Evolutionary conservation across 1,140 invertebrate species (phyloP), one percentile per base, ranked within the genome.

Genomic region (Maniola jurtina): DNA sequence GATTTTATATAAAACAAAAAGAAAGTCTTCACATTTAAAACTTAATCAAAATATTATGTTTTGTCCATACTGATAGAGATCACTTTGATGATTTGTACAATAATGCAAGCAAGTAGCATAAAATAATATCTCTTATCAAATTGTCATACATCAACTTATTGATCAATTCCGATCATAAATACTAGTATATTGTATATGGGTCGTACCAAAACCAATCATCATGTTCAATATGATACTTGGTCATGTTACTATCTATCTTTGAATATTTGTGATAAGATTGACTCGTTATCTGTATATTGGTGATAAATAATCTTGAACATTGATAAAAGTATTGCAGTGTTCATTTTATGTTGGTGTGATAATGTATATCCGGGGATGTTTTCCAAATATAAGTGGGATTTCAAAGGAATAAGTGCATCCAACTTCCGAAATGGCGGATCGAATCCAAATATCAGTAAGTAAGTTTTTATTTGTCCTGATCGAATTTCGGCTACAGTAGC

Each of bases 371-470:
- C 63, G 54, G 65, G 61, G 70, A 78, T 74, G 38, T 65, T 61
- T 61, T 67, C 33, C 56, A 59, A 55, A 48, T 56, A 38, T 69
- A 64, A 73, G 38, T 61, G 69, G 77, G 83, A 84, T 86, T 77
- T 80, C 77, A 71, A 66, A 60, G 61, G 61, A 68, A 63, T 70
- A 48, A 47, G 33, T 13, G 14, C 16, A 15, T 52, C 8, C 5
- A 55, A 52, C 14, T 16, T 64, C 42, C 58, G 84, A 79, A 76
- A 91, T 91, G 90, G 83, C 80, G 56, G 83, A 85, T n/a, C 78
- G 81, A 11, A 79, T 84, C 66, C 81, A 78, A 52, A 71, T 89
- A 68, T 74, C 84, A 58, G 89, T 91, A 81, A 84, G 80, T 84
- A 67, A 25, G 50, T 42, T 47, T 47, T 56, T 60, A 9, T 35